Evolutionary conservation across 2,888 invertebrate species (phyloP).

Genomic region (Lasioglossum vierecki): DNA sequence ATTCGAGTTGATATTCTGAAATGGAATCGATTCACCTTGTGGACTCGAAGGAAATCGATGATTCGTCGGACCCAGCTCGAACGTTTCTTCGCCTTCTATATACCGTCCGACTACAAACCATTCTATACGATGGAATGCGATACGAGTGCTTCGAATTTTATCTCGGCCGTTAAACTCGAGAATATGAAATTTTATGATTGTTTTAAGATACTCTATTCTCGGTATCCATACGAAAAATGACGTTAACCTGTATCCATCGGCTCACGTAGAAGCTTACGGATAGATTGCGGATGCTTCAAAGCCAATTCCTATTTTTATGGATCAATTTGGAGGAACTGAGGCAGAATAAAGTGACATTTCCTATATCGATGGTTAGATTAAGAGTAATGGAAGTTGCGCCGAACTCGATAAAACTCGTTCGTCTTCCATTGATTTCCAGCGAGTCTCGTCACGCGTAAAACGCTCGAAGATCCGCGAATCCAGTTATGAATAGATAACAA

Average conservation of each 20-base stretch:
- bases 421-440: background rate
- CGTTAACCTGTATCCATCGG: background rate
- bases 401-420: background rate
- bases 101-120: background rate
- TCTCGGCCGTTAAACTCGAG: conserved; percentile 4
- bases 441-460: background rate
- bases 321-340: background rate
- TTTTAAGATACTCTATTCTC: background rate
- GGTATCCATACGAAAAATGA: background rate
- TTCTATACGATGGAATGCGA: background rate
- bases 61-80: background rate
- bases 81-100: background rate
- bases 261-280: background rate
- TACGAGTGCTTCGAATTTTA: background rate
- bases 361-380: background rate
- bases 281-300: conserved; percentile 1
- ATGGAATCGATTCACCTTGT: background rate
- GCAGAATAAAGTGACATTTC: background rate
- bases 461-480: background rate
- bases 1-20: background rate
- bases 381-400: background rate
- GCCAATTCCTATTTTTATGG: background rate
- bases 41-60: background rate
- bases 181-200: conserved; percentile 11
- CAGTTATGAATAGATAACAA: background rate